phyloP scores from a whole-genome alignment of 2,888 invertebrate species.

The Nebria salina region DNA sequence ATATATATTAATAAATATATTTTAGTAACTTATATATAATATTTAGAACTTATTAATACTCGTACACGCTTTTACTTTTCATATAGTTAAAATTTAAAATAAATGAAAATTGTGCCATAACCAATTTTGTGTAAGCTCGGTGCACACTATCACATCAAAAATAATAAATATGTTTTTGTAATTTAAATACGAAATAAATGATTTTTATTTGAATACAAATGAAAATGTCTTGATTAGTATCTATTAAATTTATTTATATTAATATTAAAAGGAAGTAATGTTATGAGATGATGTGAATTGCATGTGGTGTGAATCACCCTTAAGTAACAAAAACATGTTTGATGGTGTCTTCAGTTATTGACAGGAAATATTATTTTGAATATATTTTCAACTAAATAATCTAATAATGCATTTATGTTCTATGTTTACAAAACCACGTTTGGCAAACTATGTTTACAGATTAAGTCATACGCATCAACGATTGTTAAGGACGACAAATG shows the following conservation, averaged over 20 bases:
- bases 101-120: not conserved
- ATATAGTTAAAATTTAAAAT: not conserved
- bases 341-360: slow-evolving; percentile 21
- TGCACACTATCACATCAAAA: not conserved
- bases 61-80: not conserved
- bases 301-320: not conserved
- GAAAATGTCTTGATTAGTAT: not conserved
- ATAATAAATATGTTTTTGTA: not conserved
- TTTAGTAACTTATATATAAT: not conserved
- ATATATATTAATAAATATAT: not conserved
- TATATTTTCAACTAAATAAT: slow-evolving; percentile 14
- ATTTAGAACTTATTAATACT: not conserved
- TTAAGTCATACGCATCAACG: slow-evolving; percentile 34
- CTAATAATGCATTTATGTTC: slow-evolving; percentile 40
- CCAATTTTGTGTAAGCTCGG: not conserved
- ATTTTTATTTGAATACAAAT: not conserved
- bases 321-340: slow-evolving; percentile 1
- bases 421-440: slow-evolving; percentile 37
- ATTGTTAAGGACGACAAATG: slow-evolving; percentile 37
- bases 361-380: slow-evolving; percentile 15
- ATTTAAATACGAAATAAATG: not conserved
- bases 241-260: not conserved
- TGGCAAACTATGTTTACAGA: slow-evolving; percentile 21
- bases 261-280: not conserved
- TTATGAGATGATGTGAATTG: not conserved